Conservation (phyloP, 2,797 vertebrate species). For the Dromococcyx pavoninus region DNA sequence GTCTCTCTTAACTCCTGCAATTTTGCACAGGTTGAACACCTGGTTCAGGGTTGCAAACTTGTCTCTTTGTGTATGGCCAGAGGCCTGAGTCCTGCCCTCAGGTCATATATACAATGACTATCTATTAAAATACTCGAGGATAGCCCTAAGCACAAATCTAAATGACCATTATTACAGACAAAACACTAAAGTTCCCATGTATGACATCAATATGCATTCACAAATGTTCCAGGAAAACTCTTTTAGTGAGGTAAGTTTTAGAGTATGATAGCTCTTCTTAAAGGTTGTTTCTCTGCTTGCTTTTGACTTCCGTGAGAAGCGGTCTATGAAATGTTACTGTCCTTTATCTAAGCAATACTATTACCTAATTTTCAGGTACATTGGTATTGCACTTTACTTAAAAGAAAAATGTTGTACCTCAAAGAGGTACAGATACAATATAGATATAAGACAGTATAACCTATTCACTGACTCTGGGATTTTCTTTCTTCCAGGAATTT, state of each 20-base stretch:
- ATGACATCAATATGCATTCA: background rate
- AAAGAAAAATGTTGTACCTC: background rate
- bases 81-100: background rate
- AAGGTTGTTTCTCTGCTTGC: background rate
- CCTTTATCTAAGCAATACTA: background rate
- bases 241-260: background rate
- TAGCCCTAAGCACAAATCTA: background rate
- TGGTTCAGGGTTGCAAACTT: background rate
- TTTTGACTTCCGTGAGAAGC: background rate
- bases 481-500: slow-evolving; percentile 59
- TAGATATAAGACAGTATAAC: slow-evolving; percentile 43
- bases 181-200: background rate
- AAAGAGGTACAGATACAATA: background rate
- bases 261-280: background rate
- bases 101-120: background rate
- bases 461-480: slow-evolving; percentile 49
- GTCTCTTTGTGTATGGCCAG: background rate
- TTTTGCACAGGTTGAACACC: background rate
- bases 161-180: background rate
- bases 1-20: background rate
- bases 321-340: background rate
- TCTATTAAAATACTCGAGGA: background rate
- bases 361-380: background rate
- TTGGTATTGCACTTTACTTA: background rate
- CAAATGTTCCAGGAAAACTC: background rate